Conservation (phyloP, 2,113 vertebrate genomes). For the Lethenteron camtschaticum region DNA sequence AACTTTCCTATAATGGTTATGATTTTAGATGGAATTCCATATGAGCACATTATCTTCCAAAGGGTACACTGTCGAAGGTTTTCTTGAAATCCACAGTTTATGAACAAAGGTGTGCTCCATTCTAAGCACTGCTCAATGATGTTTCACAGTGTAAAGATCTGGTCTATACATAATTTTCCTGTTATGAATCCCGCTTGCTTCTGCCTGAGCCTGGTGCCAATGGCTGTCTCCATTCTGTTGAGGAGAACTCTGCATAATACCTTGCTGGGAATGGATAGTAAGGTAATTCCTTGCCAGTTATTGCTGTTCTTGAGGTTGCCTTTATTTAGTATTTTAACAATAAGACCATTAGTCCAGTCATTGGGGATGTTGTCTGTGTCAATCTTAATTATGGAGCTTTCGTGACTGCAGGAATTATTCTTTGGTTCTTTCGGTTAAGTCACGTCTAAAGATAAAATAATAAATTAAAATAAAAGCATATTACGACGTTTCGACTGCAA, state of each 20-base stretch:
- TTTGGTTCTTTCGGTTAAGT: too few species aligned
- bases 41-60: not conserved
- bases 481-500: too few species aligned
- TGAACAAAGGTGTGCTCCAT: not conserved
- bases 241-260: not conserved
- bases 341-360: not conserved
- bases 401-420: too few species aligned
- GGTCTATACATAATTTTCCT: not conserved
- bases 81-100: not conserved
- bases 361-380: not conserved
- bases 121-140: conserved; percentile 1
- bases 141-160: not conserved
- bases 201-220: not conserved
- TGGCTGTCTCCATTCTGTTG: not conserved
- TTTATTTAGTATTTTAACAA: not conserved
- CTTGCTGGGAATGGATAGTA: not conserved
- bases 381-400: too few species aligned
- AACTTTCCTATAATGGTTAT: not conserved
- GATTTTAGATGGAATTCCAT: not conserved
- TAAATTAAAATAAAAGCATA: too few species aligned
- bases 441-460: too few species aligned
- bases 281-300: not conserved
- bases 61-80: not conserved
- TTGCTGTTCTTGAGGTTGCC: not conserved
- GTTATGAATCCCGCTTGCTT: not conserved